phyloP scores from a whole-genome alignment of 2,797 vertebrate species.

The Phoxinus dragarum region DNA sequence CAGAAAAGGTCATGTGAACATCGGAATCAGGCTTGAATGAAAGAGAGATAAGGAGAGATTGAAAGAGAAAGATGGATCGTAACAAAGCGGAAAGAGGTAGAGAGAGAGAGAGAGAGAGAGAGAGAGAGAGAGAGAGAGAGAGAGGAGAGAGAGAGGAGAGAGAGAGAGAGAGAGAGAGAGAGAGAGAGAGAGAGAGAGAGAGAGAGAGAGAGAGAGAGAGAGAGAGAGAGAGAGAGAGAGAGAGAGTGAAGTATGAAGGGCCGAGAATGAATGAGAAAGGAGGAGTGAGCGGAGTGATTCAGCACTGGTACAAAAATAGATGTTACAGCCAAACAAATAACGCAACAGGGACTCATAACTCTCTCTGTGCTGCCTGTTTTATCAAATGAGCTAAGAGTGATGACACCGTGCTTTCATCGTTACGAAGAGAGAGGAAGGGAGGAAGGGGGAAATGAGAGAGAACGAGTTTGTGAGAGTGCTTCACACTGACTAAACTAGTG shows the following conservation, averaged over 20 bases:
- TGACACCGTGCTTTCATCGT: conserved; percentile 18
- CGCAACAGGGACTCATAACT: conserved; percentile 33
- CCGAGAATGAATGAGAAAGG: conserved; percentile 3
- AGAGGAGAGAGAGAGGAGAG: not conserved
- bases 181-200: not conserved
- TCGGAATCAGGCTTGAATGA: not conserved
- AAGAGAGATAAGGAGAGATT: conserved; percentile 35
- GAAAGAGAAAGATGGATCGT: conserved; percentile 30
- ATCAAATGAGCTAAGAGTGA: conserved; percentile 36
- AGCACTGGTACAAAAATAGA: conserved; percentile 37
- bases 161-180: not conserved
- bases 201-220: not conserved
- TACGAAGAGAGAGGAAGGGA: not conserved
- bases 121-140: not conserved
- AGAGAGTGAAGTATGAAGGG: conserved; percentile 29
- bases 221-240: not conserved
- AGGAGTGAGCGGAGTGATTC: conserved; percentile 31
- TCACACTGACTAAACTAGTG: conserved; percentile 1
- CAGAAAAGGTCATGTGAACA: conserved; percentile 22
- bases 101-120: not conserved
- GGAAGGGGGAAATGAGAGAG: conserved; percentile 7
- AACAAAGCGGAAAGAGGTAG: conserved; percentile 41
- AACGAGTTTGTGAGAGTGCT: conserved; percentile 9
- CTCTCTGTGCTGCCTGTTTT: conserved; percentile 22
- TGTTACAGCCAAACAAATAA: conserved; percentile 35